Conservation (phyloP, 2,113 vertebrate species). For the Holacanthus passer region DNA sequence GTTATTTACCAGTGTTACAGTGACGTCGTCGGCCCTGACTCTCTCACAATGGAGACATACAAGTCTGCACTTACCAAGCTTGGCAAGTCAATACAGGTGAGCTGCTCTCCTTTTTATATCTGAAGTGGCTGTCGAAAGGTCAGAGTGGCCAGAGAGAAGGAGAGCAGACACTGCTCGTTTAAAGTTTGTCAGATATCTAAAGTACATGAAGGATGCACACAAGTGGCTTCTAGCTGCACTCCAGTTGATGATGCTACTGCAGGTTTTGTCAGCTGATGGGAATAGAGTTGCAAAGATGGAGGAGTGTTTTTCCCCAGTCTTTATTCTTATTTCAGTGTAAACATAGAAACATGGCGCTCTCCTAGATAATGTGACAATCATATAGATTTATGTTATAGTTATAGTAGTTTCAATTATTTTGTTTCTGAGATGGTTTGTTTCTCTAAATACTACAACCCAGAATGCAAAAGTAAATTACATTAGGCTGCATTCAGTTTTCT, state of each 20-base stretch:
- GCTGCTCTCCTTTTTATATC: constrained; percentile 39
- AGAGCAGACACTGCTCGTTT: background rate
- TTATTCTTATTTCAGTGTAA: background rate
- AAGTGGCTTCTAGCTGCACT: background rate
- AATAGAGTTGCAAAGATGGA: no score
- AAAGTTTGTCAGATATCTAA: background rate
- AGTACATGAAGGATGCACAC: background rate
- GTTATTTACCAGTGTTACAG: constrained; percentile 93
- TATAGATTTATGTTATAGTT: no score
- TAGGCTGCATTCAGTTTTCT: background rate
- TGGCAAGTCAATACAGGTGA: constrained; percentile 88
- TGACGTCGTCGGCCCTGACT: constrained; percentile 90
- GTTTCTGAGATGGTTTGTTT: no score
- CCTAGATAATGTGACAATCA: background rate
- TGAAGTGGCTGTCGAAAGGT: constrained; percentile 4
- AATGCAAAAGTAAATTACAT: background rate
- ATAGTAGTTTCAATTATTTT: no score
- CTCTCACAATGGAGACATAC: constrained; percentile 89
- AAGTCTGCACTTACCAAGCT: constrained; percentile 86
- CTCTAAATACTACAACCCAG: no score
- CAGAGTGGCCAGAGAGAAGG: background rate
- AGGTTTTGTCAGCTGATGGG: constrained; percentile 12
- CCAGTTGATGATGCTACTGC: constrained; percentile 8
- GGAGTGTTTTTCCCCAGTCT: no score
- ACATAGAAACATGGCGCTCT: background rate